Conservation (phyloP, 1,140 invertebrate species). For the Andricus grossulariae region DNA sequence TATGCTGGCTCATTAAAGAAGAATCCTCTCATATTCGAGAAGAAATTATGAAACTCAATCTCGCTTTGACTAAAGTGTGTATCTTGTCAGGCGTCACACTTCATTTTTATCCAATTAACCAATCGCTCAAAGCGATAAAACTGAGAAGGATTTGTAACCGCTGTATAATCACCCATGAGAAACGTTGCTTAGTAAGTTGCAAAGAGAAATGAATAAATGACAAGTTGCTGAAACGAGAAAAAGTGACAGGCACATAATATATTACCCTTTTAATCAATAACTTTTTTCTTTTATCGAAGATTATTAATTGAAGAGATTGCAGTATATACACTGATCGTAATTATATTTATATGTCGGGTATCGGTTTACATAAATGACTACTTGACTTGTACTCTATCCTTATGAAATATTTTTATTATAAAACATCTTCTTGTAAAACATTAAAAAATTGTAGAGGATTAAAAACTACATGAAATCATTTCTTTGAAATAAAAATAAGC, state of each 20-base stretch:
- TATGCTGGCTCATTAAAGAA: no score
- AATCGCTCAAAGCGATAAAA: slow-evolving; percentile 43
- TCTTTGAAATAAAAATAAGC: not conserved
- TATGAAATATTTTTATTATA: not conserved
- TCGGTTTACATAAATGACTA: not conserved
- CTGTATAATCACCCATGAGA: not conserved
- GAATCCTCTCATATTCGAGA: not conserved
- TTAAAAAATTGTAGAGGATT: not conserved
- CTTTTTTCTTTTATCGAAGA: not conserved
- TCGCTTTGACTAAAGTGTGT: not conserved
- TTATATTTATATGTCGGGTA: not conserved
- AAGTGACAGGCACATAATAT: slow-evolving; percentile 4
- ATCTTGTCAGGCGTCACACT: slow-evolving; percentile 41
- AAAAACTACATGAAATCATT: not conserved
- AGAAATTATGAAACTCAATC: not conserved
- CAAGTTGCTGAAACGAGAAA: slow-evolving; percentile 3
- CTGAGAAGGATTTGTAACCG: not conserved
- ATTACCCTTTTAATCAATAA: slow-evolving; percentile 20
- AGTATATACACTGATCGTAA: not conserved
- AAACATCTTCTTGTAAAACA: not conserved
- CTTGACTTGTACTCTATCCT: not conserved
- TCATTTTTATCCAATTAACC: slow-evolving; percentile 47
- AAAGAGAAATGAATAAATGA: not conserved
- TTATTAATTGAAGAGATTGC: slow-evolving; percentile 19
- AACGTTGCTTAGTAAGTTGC: not conserved